A percentile compares a stretch with the other conserved stretches of the same genome.
Evolutionary conservation across 2,888 invertebrate species (phyloP).

Genomic region (Psylliodes chrysocephalus): DNA sequence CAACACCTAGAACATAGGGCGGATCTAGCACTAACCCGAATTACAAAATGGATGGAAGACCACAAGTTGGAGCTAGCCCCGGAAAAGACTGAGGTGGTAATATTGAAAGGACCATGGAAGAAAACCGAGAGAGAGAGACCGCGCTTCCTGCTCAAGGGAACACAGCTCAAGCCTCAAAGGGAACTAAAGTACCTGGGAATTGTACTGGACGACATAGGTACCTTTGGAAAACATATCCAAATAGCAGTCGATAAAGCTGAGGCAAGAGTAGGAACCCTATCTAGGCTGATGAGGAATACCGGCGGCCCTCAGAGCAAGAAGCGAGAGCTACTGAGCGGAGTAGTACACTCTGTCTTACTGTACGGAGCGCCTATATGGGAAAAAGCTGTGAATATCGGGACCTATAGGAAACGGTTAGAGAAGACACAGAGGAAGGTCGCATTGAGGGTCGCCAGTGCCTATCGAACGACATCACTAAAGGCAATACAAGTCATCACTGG

Average conservation of each 20-base stretch:
- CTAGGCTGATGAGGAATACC: neutral
- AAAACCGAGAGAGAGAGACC: neutral
- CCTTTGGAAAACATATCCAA: too few relatives aligned
- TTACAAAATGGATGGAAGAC: conserved; percentile 17
- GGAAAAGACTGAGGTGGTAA: conserved; percentile 18
- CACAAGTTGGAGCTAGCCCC: conserved; percentile 14
- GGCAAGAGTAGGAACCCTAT: neutral
- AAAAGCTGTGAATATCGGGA: too few relatives aligned
- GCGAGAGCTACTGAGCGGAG: too few relatives aligned
- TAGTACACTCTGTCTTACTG: too few relatives aligned
- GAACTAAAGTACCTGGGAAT: too few relatives aligned
- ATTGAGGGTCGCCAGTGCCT: too few relatives aligned
- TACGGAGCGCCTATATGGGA: too few relatives aligned
- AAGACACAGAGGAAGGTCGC: too few relatives aligned
- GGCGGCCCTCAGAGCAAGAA: conserved; percentile 16
- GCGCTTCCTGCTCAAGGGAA: neutral
- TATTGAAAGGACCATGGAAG: neutral
- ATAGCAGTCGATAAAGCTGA: neutral
- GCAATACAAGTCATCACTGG: too few relatives aligned
- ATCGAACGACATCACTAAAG: too few relatives aligned
- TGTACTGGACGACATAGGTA: conserved; percentile 12
- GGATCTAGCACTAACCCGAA: conserved; percentile 7
- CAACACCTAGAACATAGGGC: conserved; percentile 4
- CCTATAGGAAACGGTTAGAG: too few relatives aligned
- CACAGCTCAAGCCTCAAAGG: neutral